phyloP scores from a whole-genome alignment of 2,797 vertebrate species.

The Xiphophorus birchmanni region DNA sequence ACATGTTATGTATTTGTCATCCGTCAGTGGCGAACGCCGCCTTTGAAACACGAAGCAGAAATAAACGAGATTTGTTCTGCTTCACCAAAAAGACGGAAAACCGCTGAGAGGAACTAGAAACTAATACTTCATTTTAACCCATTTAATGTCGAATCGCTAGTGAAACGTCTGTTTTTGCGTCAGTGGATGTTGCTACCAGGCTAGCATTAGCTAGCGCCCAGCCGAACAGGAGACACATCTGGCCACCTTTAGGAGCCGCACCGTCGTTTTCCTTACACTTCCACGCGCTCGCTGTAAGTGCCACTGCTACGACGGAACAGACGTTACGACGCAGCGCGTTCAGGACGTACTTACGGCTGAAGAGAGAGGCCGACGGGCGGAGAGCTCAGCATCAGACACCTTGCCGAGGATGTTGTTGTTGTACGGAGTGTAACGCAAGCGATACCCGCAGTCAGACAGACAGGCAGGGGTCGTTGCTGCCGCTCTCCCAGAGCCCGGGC shows the following conservation, averaged over 20 bases:
- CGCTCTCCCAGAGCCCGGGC: constrained; percentile 23
- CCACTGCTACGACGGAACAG: background rate
- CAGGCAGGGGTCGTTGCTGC: constrained; percentile 33
- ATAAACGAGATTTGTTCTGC: background rate
- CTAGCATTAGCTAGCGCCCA: constrained; percentile 57
- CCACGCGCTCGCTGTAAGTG: background rate
- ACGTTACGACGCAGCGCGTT: background rate
- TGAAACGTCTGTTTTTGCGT: background rate
- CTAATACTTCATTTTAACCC: background rate
- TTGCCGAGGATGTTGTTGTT: constrained; percentile 53
- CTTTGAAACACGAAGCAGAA: background rate
- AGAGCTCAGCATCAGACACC: constrained; percentile 43
- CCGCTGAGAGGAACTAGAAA: background rate
- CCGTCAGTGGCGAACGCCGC: background rate
- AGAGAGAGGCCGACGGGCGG: background rate
- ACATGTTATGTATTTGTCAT: background rate
- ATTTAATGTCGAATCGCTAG: background rate
- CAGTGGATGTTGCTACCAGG: constrained; percentile 12
- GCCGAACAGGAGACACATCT: constrained; percentile 45
- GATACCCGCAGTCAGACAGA: constrained; percentile 9
- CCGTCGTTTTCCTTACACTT: background rate
- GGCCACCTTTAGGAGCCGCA: constrained; percentile 17
- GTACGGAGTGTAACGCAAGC: constrained; percentile 8
- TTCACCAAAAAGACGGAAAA: background rate
- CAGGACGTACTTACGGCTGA: constrained; percentile 39